Conservation (phyloP, 2,888 invertebrate genomes). For the Cerastis rubricosa region DNA sequence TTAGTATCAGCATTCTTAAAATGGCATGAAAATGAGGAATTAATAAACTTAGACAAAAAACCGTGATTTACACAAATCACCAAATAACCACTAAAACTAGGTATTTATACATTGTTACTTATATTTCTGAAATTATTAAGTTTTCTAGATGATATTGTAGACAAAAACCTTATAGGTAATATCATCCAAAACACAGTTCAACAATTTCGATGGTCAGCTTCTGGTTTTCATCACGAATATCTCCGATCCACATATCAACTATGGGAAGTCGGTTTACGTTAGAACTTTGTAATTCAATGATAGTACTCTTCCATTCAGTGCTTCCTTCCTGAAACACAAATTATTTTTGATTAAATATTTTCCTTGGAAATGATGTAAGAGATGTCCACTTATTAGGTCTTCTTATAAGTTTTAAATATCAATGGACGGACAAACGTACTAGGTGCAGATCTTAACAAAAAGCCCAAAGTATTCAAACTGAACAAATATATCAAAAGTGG, state of each 20-base stretch:
- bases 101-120: neutral
- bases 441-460: neutral
- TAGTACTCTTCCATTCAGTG: conserved; percentile 21
- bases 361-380: neutral
- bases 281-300: conserved; percentile 60
- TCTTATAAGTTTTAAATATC: neutral
- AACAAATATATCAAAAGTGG: neutral
- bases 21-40: too few relatives aligned
- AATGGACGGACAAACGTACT: neutral
- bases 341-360: neutral
- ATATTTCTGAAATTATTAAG: too few relatives aligned
- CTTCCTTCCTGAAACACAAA: conserved; percentile 49
- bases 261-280: conserved; percentile 65
- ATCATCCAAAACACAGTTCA: conserved; percentile 70
- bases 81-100: neutral
- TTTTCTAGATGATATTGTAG: neutral
- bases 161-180: neutral
- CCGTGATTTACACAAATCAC: neutral
- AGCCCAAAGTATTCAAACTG: neutral
- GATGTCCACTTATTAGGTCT: neutral
- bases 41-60: neutral
- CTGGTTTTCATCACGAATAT: conserved; percentile 60
- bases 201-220: conserved; percentile 61
- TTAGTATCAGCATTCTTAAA: neutral
- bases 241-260: conserved; percentile 66